These are phyloP conservation scores for Clamator glandarius DNA, from an alignment of 2,797 vertebrate genomes.

Conservation along the genomic window DNA sequence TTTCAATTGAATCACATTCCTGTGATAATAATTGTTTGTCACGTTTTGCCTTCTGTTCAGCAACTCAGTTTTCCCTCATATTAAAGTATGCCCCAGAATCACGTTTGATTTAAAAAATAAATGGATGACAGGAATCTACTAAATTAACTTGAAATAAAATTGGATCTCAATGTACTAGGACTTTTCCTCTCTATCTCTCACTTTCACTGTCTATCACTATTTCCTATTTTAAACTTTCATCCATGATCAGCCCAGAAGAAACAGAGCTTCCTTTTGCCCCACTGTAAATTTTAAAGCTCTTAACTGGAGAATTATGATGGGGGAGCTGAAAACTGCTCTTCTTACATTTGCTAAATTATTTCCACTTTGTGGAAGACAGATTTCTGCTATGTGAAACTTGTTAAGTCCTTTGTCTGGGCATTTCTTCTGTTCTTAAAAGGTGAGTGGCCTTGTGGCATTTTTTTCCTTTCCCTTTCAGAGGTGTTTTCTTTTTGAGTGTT, in stretches of 20 bases:
- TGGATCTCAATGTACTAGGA: background rate
- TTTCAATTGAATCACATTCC: background rate
- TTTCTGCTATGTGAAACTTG: slow-evolving; percentile 1
- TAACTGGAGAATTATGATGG: background rate
- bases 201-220: background rate
- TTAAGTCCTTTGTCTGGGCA: slow-evolving; percentile 6
- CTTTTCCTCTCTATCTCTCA: slow-evolving; percentile 4
- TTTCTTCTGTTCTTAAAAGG: slow-evolving; percentile 7
- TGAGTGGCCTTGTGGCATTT: background rate
- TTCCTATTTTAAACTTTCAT: slow-evolving; percentile 30
- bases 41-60: slow-evolving; percentile 7
- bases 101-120: slow-evolving; percentile 30
- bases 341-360: slow-evolving; percentile 8
- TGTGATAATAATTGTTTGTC: background rate
- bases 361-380: background rate
- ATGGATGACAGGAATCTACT: slow-evolving; percentile 5
- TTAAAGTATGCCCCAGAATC: background rate
- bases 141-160: slow-evolving; percentile 62
- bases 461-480: background rate
- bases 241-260: slow-evolving; percentile 2
- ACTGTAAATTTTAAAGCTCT: background rate
- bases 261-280: background rate
- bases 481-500: background rate
- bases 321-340: slow-evolving; percentile 26
- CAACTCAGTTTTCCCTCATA: background rate